A percentile compares a stretch with the other conserved stretches of the same genome.
These are phyloP conservation scores for Agrotis puta DNA, from an alignment of 2,888 invertebrate genomes.

Conservation along the genomic window DNA sequence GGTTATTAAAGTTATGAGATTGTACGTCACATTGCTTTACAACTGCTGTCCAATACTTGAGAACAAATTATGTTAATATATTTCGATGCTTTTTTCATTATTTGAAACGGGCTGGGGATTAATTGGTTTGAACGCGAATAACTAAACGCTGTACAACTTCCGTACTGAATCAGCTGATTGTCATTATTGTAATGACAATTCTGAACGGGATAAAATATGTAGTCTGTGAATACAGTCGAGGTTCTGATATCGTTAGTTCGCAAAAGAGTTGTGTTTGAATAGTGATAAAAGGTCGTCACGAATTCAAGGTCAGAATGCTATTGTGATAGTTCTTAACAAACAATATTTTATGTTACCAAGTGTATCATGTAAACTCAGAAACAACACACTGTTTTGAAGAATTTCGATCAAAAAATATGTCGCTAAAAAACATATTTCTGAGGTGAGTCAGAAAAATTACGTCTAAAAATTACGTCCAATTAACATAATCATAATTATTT, in stretches of 20 bases:
- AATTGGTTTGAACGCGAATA: too few relatives aligned
- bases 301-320: conserved; percentile 44
- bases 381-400: conserved; percentile 26
- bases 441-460: conserved; percentile 68
- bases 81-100: too few relatives aligned
- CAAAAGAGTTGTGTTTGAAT: conserved; percentile 14
- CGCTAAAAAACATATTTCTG: conserved; percentile 68
- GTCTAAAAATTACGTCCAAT: background rate
- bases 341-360: conserved; percentile 19
- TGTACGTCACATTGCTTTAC: too few relatives aligned
- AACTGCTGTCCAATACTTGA: too few relatives aligned
- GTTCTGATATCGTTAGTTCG: background rate
- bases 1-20: too few relatives aligned
- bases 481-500: too few relatives aligned
- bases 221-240: too few relatives aligned
- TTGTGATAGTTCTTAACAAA: conserved; percentile 29
- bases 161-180: conserved; percentile 15
- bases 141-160: conserved; percentile 25
- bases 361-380: conserved; percentile 39
- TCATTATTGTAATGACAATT: too few relatives aligned
- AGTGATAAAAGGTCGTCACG: conserved; percentile 46
- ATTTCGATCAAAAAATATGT: conserved; percentile 64
- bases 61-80: too few relatives aligned
- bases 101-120: too few relatives aligned
- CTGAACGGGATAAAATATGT: too few relatives aligned